Evolutionary conservation across 2,113 vertebrate genomes (phyloP).

Genomic region (Ciconia maguari): DNA sequence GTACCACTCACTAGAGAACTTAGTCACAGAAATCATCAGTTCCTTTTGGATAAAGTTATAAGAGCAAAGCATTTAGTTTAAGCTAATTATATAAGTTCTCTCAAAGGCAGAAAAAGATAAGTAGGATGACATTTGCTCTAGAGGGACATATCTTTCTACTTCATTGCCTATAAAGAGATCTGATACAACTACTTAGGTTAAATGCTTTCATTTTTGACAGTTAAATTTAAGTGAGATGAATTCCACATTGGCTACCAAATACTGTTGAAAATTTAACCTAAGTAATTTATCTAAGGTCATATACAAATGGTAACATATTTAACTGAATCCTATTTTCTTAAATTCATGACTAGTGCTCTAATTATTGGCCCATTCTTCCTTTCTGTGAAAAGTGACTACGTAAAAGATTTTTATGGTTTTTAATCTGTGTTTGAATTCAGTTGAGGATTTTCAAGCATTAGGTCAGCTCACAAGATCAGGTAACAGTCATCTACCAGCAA

Average conservation of each 20-base stretch:
- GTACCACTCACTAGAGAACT: neutral
- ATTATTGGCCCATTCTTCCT: neutral
- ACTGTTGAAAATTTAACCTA: neutral
- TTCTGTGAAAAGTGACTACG: neutral
- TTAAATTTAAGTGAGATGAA: neutral
- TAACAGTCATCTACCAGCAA: neutral
- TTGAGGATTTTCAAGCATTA: neutral
- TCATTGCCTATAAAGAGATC: neutral
- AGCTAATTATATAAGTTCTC: neutral
- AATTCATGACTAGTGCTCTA: neutral
- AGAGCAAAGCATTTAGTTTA: neutral
- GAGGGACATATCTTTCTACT: neutral
- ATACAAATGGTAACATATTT: neutral
- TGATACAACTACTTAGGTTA: neutral
- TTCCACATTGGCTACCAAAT: neutral
- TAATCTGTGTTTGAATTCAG: neutral
- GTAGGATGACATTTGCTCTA: neutral
- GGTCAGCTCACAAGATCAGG: neutral
- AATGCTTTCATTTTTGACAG: neutral
- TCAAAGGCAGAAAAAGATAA: neutral
- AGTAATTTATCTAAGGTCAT: slow-evolving; percentile 1
- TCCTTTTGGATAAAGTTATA: neutral
- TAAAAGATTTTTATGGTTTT: neutral
- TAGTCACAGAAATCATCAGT: neutral
- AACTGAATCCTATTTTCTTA: neutral